These are phyloP conservation scores for Clarias laeviceps DNA, from an alignment of 2,797 vertebrate species.

Conservation along the genomic window DNA sequence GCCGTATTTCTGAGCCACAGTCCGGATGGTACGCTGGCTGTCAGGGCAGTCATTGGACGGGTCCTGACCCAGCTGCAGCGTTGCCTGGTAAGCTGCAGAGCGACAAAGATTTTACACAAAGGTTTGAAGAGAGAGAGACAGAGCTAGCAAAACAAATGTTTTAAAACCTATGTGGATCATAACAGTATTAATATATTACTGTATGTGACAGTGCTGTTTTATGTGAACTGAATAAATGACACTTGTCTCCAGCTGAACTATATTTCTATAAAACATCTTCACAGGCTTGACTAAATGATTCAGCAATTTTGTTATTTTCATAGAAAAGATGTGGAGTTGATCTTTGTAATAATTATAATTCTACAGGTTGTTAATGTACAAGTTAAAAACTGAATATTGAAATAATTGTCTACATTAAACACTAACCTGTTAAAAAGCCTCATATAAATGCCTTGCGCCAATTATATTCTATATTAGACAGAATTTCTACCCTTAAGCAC, in stretches of 20 bases:
- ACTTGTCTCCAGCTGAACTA: too few species aligned
- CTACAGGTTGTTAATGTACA: background rate
- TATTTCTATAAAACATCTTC: background rate
- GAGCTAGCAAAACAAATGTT: background rate
- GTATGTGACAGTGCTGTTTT: background rate
- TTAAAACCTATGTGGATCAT: background rate
- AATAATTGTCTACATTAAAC: background rate
- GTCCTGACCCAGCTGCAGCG: slow-evolving; percentile 84
- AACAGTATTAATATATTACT: background rate
- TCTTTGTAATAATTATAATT: background rate
- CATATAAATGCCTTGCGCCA: background rate
- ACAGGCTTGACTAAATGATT: background rate
- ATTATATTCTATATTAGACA: background rate
- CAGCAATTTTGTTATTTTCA: background rate
- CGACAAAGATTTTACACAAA: background rate
- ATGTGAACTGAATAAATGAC: background rate
- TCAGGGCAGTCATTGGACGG: slow-evolving; percentile 89
- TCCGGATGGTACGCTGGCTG: slow-evolving; percentile 81
- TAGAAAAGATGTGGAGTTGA: background rate
- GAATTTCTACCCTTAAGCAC: background rate
- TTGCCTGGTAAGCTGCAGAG: slow-evolving; percentile 85
- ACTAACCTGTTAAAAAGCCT: background rate
- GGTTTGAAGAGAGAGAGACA: background rate
- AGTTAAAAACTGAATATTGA: too few species aligned
- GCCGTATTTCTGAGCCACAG: slow-evolving; percentile 86